Percentiles rank a stretch among this genome's conserved stretches.
These are phyloP conservation scores for Caenorhabditis briggsae DNA, from an alignment of 1,140 invertebrate species.

Conservation along the genomic window DNA sequence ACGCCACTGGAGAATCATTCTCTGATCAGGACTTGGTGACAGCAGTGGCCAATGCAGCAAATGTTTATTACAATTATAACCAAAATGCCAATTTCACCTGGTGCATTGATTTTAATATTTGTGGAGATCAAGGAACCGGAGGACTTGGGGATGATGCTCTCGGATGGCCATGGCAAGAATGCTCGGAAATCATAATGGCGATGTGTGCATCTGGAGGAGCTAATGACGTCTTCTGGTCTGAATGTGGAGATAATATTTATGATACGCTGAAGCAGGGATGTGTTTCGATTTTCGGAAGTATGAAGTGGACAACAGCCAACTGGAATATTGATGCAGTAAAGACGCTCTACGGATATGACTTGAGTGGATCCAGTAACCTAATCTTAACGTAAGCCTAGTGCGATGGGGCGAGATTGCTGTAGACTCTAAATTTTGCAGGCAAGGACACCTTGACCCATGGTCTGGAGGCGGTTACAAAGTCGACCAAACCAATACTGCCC, in stretches of 20 bases:
- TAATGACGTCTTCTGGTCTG: slow-evolving; percentile 71
- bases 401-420: too few relatives aligned
- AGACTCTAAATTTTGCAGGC: not conserved
- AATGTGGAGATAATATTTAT: slow-evolving; percentile 81
- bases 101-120: slow-evolving; percentile 62
- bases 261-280: slow-evolving; percentile 83
- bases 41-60: slow-evolving; percentile 83
- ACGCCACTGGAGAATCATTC: slow-evolving; percentile 62
- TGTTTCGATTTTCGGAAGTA: slow-evolving; percentile 83
- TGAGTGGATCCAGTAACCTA: slow-evolving; percentile 86
- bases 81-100: slow-evolving; percentile 70
- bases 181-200: slow-evolving; percentile 96
- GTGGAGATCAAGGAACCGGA: slow-evolving; percentile 73
- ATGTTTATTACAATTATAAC: slow-evolving; percentile 84
- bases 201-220: slow-evolving; percentile 84
- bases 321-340: slow-evolving; percentile 83
- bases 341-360: slow-evolving; percentile 86
- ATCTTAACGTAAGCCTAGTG: slow-evolving; percentile 89
- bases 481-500: slow-evolving; percentile 27
- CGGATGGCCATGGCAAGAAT: slow-evolving; percentile 84
- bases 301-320: slow-evolving; percentile 82
- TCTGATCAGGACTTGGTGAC: slow-evolving; percentile 81
- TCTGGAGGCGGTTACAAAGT: slow-evolving; percentile 83
- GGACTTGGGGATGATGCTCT: slow-evolving; percentile 80
- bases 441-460: slow-evolving; percentile 90